These are phyloP conservation scores for Zaprionus vittiger DNA, from an alignment of 1,140 invertebrate genomes.

Conservation along the genomic window DNA sequence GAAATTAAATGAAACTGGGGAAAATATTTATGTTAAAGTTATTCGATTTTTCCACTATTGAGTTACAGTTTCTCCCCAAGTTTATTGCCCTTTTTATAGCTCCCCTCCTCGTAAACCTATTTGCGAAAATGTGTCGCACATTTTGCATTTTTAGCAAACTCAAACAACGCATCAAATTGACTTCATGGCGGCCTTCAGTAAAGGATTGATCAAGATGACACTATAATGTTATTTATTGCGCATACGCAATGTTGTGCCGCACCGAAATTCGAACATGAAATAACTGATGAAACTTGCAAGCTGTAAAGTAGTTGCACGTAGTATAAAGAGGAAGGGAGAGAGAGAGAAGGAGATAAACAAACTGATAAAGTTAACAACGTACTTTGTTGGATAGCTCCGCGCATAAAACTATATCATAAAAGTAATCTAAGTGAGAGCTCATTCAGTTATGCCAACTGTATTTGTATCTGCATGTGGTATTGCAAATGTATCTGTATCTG, in stretches of 20 bases:
- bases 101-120: neutral
- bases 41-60: too few species aligned
- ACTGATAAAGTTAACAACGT: neutral
- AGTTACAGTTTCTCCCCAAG: neutral
- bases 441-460: constrained; percentile 14
- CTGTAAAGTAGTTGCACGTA: constrained; percentile 7
- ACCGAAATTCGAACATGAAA: constrained; percentile 7
- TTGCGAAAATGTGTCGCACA: neutral
- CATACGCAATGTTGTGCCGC: constrained; percentile 40
- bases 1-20: too few species aligned
- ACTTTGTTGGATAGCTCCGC: neutral
- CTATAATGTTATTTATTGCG: constrained; percentile 40
- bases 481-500: constrained; percentile 26
- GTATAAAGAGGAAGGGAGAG: neutral
- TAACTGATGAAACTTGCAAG: neutral
- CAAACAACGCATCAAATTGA: neutral
- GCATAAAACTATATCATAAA: constrained; percentile 24
- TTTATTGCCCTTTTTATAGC: neutral
- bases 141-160: neutral
- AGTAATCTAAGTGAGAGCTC: constrained; percentile 19
- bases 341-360: neutral
- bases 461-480: constrained; percentile 19
- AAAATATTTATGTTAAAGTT: too few species aligned
- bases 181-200: neutral
- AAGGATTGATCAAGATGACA: neutral